These are phyloP conservation scores for Furcifer pardalis DNA, from an alignment of 2,797 vertebrate genomes.

Conservation along the genomic window DNA sequence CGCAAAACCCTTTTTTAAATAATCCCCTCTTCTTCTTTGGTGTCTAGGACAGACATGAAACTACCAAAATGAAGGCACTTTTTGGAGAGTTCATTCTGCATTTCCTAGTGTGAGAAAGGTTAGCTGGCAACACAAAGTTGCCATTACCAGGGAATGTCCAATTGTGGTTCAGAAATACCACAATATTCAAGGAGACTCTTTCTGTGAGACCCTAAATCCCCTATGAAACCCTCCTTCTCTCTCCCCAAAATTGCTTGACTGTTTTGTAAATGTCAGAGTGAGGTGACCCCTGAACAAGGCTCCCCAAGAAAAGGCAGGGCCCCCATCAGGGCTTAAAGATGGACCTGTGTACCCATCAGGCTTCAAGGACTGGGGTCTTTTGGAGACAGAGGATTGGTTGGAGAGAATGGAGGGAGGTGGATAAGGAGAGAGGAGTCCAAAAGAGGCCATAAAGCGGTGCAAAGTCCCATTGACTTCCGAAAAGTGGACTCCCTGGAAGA, in stretches of 20 bases:
- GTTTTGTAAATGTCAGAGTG: slow-evolving; percentile 75
- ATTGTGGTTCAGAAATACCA: too few species aligned
- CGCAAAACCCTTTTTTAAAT: slow-evolving; percentile 46
- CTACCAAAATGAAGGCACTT: too few species aligned
- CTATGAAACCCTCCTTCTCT: not conserved
- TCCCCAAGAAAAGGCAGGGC: slow-evolving; percentile 73
- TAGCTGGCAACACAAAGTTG: too few species aligned
- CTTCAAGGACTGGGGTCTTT: not conserved
- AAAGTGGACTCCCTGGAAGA: not conserved
- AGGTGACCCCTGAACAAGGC: slow-evolving; percentile 73
- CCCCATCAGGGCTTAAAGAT: slow-evolving; percentile 82
- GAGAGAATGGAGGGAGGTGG: too few species aligned
- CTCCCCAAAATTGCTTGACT: slow-evolving; percentile 56
- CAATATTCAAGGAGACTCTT: too few species aligned
- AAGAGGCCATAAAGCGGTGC: not conserved
- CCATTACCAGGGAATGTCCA: too few species aligned
- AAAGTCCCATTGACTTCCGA: not conserved
- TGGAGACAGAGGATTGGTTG: not conserved
- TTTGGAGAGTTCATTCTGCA: too few species aligned
- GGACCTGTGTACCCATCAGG: slow-evolving; percentile 74
- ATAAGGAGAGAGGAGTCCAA: too few species aligned
- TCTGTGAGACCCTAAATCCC: too few species aligned
- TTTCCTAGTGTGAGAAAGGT: too few species aligned
- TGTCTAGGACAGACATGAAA: too few species aligned
- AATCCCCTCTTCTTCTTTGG: slow-evolving; percentile 44